Conservation (phyloP, 2,888 invertebrate species). For the Caenorhabditis drosophilae region DNA sequence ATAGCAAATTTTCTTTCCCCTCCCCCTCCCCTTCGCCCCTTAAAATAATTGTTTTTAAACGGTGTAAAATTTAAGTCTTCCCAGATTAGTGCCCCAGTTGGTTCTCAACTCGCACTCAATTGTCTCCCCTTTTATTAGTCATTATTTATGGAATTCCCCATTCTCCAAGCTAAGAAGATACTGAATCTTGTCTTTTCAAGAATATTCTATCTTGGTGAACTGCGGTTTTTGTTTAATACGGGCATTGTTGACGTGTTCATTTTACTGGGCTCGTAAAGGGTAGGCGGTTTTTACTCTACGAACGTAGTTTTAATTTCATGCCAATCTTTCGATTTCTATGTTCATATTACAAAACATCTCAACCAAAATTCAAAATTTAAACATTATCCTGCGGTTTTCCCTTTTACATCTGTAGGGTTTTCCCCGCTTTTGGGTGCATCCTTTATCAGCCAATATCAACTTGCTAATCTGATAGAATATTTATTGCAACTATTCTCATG, state of each 20-base stretch:
- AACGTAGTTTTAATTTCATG: neutral
- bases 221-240: slow-evolving; percentile 17
- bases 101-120: neutral
- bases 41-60: slow-evolving; percentile 13
- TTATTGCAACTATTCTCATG: slow-evolving; percentile 32
- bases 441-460: slow-evolving; percentile 20
- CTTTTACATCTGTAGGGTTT: slow-evolving; percentile 39
- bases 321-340: slow-evolving; percentile 6
- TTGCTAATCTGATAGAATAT: slow-evolving; percentile 26
- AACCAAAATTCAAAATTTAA: neutral
- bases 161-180: no score
- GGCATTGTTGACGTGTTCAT: slow-evolving; percentile 34
- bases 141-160: slow-evolving; percentile 15
- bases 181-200: no score
- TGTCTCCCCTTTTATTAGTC: slow-evolving; percentile 26
- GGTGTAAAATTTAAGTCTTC: slow-evolving; percentile 29
- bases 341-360: slow-evolving; percentile 12
- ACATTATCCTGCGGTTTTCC: slow-evolving; percentile 34
- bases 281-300: neutral
- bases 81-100: slow-evolving; percentile 12
- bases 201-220: slow-evolving; percentile 1
- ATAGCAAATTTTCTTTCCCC: slow-evolving; percentile 12
- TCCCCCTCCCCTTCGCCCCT: slow-evolving; percentile 17
- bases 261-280: slow-evolving; percentile 17
- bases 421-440: slow-evolving; percentile 31